Percentiles rank a stretch among this genome's conserved stretches.
Evolutionary conservation across 2,113 vertebrate genomes (phyloP).

Genomic region (Gopherus evgoodei): DNA sequence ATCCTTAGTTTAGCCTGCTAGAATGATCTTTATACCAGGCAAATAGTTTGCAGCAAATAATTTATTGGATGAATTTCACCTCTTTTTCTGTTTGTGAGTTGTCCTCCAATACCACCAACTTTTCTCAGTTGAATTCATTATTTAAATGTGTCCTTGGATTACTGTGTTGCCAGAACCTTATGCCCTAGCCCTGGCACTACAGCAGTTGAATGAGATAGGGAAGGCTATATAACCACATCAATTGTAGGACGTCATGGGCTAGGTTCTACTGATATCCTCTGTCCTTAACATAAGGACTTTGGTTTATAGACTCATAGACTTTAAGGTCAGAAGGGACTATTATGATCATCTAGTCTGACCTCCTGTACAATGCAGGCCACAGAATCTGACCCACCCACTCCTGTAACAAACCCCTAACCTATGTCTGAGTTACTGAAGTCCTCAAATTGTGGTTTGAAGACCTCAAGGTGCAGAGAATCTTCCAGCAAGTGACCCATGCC

Average conservation of each 20-base stretch:
- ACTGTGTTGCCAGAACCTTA: neutral
- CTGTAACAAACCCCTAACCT: too few species aligned
- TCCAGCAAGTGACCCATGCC: too few species aligned
- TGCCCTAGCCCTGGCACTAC: neutral
- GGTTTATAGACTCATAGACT: neutral
- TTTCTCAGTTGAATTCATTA: neutral
- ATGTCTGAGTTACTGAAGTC: too few species aligned
- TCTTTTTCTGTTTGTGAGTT: neutral
- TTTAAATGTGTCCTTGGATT: neutral
- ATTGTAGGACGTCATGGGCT: neutral
- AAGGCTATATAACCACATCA: neutral
- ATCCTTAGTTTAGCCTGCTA: neutral
- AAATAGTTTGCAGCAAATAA: neutral
- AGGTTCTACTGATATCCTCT: neutral
- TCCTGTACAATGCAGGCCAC: too few species aligned
- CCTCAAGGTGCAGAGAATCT: too few species aligned
- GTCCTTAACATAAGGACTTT: neutral
- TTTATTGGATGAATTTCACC: neutral
- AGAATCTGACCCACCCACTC: too few species aligned
- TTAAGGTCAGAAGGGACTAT: too few species aligned
- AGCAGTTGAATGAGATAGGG: neutral
- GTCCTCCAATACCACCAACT: fast-evolving
- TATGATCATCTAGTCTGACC: too few species aligned
- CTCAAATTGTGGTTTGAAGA: too few species aligned
- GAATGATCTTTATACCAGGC: fast-evolving